Percentiles rank a stretch among this genome's conserved stretches.
These are phyloP conservation scores for Diceros bicornis DNA, from an alignment of 2,797 vertebrate genomes.

Conservation along the genomic window DNA sequence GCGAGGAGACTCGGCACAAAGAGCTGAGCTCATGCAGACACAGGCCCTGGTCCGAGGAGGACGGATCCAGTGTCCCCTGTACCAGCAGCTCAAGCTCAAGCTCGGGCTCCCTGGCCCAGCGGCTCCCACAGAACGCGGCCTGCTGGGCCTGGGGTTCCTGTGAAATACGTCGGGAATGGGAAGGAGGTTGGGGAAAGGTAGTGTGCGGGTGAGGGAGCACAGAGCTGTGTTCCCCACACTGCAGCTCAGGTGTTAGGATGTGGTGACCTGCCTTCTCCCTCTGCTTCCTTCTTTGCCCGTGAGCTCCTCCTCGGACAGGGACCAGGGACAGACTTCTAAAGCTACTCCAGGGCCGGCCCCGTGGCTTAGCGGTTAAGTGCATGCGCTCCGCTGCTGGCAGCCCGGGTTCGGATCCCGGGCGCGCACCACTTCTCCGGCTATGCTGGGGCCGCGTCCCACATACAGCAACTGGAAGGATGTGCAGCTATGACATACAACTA, in stretches of 20 bases:
- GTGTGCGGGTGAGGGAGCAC: rapidly evolving
- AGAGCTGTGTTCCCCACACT: not conserved
- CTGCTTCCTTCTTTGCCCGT: not conserved
- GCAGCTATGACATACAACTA: too few species aligned
- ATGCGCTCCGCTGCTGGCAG: too few species aligned
- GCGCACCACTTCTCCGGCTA: too few species aligned
- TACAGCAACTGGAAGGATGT: too few species aligned
- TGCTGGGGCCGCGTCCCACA: too few species aligned
- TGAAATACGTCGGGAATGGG: rapidly evolving
- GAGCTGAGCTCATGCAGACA: not conserved
- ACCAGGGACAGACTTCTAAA: not conserved
- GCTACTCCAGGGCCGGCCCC: not conserved
- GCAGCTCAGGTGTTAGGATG: not conserved
- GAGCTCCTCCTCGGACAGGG: not conserved
- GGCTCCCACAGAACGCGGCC: rapidly evolving
- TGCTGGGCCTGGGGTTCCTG: not conserved
- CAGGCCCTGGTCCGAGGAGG: not conserved
- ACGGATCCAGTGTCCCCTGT: not conserved
- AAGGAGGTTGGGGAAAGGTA: rapidly evolving
- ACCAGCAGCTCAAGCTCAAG: not conserved
- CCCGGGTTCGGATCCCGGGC: too few species aligned
- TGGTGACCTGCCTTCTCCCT: not conserved
- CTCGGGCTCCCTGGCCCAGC: not conserved
- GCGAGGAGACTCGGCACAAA: not conserved
- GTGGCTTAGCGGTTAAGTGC: too few species aligned